These are phyloP conservation scores for Glaucidium brasilianum DNA, from an alignment of 2,113 vertebrate species.

Conservation along the genomic window DNA sequence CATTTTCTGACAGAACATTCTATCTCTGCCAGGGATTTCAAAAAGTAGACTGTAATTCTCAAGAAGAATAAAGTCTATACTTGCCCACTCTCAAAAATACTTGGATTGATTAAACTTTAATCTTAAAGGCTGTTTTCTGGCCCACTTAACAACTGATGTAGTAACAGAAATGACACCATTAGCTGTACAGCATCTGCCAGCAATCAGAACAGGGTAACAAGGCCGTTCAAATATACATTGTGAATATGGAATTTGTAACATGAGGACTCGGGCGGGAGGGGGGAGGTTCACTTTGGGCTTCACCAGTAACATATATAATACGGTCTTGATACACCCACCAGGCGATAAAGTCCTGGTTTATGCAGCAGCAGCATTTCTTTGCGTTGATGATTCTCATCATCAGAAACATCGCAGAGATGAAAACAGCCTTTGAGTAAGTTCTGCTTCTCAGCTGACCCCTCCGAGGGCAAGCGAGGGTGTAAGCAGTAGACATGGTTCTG, in stretches of 20 bases:
- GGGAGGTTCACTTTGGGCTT: not conserved
- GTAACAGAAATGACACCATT: constrained; percentile 5
- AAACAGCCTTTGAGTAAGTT: not conserved
- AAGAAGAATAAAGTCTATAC: not conserved
- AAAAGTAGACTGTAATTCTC: not conserved
- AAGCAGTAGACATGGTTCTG: not conserved
- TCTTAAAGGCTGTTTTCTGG: constrained; percentile 42
- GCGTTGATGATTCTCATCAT: not conserved
- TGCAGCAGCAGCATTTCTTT: not conserved
- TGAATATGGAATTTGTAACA: not conserved
- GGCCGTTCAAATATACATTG: not conserved
- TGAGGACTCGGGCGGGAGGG: not conserved
- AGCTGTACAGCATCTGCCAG: not conserved
- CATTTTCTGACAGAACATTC: constrained; percentile 30
- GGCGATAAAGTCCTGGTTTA: not conserved
- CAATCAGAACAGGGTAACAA: not conserved
- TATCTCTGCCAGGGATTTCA: constrained; percentile 31
- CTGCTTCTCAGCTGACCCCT: not conserved
- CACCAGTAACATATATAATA: not conserved
- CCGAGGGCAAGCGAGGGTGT: fast-evolving
- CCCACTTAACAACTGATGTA: constrained; percentile 21
- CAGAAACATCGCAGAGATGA: not conserved
- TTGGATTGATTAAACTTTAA: constrained; percentile 37
- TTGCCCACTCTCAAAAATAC: not conserved
- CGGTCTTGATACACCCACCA: not conserved